phyloP scores from a whole-genome alignment of 2,888 invertebrate species.

The Netelia inedita region DNA sequence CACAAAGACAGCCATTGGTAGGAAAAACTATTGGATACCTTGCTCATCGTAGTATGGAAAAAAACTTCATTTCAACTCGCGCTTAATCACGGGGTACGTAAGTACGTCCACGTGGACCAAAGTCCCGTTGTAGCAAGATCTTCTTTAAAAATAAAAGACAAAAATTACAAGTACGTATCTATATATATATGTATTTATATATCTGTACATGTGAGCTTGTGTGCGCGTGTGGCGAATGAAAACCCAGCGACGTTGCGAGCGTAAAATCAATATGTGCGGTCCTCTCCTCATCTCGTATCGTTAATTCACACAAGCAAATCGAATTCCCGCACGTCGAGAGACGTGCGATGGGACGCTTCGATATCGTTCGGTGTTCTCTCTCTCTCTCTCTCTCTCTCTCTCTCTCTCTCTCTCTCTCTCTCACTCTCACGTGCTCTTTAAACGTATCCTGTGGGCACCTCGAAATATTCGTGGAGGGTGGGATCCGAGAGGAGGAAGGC shows the following conservation, averaged over 20 bases:
- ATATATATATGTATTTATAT: background rate
- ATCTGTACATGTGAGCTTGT: background rate
- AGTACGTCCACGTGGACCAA: background rate
- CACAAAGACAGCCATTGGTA: too few relatives aligned
- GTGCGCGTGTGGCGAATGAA: background rate
- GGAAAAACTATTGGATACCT: too few relatives aligned
- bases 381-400: slow-evolving; percentile 10
- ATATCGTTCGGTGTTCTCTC: slow-evolving; percentile 42
- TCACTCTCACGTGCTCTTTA: slow-evolving; percentile 17
- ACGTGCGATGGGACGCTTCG: slow-evolving; percentile 56
- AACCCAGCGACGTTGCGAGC: slow-evolving; percentile 51
- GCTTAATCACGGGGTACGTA: background rate
- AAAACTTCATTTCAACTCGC: background rate
- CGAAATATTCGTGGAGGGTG: slow-evolving; percentile 45
- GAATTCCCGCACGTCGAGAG: slow-evolving; percentile 66
- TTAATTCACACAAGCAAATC: slow-evolving; percentile 70
- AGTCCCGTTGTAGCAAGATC: background rate
- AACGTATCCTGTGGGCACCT: slow-evolving; percentile 22
- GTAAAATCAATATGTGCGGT: slow-evolving; percentile 69
- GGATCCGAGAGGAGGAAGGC: background rate
- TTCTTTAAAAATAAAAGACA: slow-evolving; percentile 19
- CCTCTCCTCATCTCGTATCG: slow-evolving; percentile 66
- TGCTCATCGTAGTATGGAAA: background rate
- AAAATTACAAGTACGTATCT: background rate
- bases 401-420: slow-evolving; percentile 25